These are phyloP conservation scores for Caracal caracal DNA, from an alignment of 2,113 vertebrate genomes.

Conservation along the genomic window DNA sequence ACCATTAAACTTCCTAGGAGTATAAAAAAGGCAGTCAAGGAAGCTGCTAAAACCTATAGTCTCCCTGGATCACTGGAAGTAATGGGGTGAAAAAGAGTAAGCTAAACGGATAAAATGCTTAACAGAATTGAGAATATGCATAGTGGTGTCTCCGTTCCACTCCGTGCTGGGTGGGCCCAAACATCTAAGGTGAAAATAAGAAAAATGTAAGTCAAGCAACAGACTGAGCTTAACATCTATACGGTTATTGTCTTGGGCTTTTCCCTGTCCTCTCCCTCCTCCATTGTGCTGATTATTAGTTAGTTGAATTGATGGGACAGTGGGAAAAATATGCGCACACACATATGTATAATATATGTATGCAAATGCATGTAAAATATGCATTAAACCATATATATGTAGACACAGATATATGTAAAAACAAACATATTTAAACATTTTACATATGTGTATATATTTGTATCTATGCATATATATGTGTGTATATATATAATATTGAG, in stretches of 20 bases:
- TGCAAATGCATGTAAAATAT: not conserved
- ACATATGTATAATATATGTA: not conserved
- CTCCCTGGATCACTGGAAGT: constrained; percentile 6
- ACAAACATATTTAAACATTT: not conserved
- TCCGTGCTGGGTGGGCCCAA: not conserved
- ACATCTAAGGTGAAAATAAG: not conserved
- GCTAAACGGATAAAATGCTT: not conserved
- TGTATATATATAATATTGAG: too few relatives aligned
- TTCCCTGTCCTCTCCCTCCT: not conserved
- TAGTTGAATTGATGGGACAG: not conserved
- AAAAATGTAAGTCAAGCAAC: not conserved
- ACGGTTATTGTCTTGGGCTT: not conserved
- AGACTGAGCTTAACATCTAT: not conserved
- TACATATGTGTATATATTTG: not conserved
- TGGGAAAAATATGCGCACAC: not conserved
- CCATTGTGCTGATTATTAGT: not conserved
- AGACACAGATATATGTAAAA: not conserved
- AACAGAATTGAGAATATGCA: not conserved
- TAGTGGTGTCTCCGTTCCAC: not conserved
- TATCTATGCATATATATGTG: not conserved
- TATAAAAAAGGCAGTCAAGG: constrained; percentile 7
- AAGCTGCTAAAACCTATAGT: not conserved
- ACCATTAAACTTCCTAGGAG: constrained; percentile 42
- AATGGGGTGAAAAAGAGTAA: constrained; percentile 31
- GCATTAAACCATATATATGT: not conserved